Conservation (phyloP, 2,113 vertebrate genomes). For the Setophaga petechia region DNA sequence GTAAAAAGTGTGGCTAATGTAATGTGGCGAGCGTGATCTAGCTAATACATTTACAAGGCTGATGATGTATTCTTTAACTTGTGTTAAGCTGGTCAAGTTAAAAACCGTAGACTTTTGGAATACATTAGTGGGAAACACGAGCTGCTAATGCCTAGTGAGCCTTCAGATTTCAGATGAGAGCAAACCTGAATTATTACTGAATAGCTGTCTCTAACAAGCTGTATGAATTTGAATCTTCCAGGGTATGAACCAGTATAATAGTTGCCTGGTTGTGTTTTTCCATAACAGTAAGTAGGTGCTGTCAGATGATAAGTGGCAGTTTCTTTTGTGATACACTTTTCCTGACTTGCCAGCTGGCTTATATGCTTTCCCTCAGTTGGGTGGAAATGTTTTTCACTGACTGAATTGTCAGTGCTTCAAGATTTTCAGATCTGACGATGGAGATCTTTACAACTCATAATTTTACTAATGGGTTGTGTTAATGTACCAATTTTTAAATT, state of each 20-base stretch:
- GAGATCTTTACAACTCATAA: slow-evolving; percentile 61
- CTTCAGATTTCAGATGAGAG: slow-evolving; percentile 7
- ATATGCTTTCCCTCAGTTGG: slow-evolving; percentile 30
- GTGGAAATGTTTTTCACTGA: slow-evolving; percentile 57
- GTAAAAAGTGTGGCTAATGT: background rate
- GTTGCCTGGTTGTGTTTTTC: slow-evolving; percentile 60
- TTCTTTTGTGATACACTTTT: slow-evolving; percentile 60
- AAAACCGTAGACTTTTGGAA: background rate
- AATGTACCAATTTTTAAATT: slow-evolving; percentile 51
- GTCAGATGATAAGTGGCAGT: slow-evolving; percentile 57
- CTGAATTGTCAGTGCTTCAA: slow-evolving; percentile 53
- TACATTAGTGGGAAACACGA: background rate
- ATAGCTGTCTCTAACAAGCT: background rate
- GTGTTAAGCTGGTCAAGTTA: background rate
- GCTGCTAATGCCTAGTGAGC: background rate
- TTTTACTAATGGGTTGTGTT: slow-evolving; percentile 59
- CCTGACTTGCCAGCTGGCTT: slow-evolving; percentile 46
- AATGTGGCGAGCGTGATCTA: background rate
- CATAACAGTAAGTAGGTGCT: slow-evolving; percentile 64
- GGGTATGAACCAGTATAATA: slow-evolving; percentile 36
- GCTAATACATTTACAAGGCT: background rate
- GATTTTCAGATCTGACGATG: slow-evolving; percentile 41
- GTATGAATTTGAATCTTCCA: slow-evolving; percentile 17
- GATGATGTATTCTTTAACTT: background rate
- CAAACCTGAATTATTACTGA: slow-evolving; percentile 5